Evolutionary conservation across 2,113 vertebrate species (phyloP), one percentile per base, ranked within the genome.

Genomic region (Miniopterus natalensis): DNA sequence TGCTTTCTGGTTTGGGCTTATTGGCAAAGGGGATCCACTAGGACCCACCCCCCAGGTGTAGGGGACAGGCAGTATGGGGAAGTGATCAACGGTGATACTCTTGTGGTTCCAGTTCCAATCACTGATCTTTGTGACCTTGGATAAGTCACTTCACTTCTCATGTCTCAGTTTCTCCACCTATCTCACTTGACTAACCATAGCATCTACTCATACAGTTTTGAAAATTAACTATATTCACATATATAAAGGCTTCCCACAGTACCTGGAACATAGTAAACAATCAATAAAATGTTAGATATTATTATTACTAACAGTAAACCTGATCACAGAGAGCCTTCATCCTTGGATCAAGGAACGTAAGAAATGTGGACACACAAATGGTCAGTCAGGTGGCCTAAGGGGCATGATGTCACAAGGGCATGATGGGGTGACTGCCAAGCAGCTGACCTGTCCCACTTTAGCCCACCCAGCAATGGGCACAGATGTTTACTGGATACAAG

Each of bases 81-180:
- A 36, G 68, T 1, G 25, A 75, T 0, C 45, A 4, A 14, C 3
- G 5, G 29, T 0, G 21, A 79, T 2, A 4, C 25, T n/a, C 88
- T 27, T 11, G 31, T 0, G 3, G 49, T 23, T 23, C 66, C 51
- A 55, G 57, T 5, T 53, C 20, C 18, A 27, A 27, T 29, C 45
- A 53, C 17, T 8, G 17, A 27, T 11, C 63, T 1, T 40, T 12
- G 65, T 75, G 74, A 73, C 29, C n/a, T 13, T 4, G 23, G 55
- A 47, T n/a, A 29, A 51, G 66, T 45, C 42, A n/a, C 21, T 9
- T 53, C 7, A 10, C 5, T 8, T 5, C 70, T 47, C 29, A 1
- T 6, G 42, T 59, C 42, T 51, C 40, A 17, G n/a, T 36, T 61
- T 73, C 73, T 71, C 78, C 42, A 20, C 29, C 23, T 1, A 23